phyloP scores from a whole-genome alignment of 2,113 vertebrate species.

The Sorex fumeus region DNA sequence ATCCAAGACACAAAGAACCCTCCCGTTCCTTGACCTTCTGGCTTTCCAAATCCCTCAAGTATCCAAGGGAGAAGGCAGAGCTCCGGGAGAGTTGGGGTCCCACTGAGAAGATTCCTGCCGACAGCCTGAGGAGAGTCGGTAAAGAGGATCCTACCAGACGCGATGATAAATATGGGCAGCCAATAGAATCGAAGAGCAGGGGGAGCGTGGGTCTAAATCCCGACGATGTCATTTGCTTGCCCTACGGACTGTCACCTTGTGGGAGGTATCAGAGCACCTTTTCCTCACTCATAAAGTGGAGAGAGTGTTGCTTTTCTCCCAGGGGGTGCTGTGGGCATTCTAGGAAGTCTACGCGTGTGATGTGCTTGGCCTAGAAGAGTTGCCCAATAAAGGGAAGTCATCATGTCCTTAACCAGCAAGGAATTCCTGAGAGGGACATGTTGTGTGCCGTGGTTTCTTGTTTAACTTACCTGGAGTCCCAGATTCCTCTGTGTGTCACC shows the following conservation, averaged over 20 bases:
- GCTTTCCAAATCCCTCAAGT: neutral
- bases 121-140: neutral
- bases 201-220: neutral
- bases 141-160: neutral
- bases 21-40: neutral
- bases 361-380: neutral
- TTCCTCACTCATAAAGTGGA: neutral
- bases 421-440: neutral
- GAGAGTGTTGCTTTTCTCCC: neutral
- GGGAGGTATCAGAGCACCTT: neutral
- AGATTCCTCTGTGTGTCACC: neutral
- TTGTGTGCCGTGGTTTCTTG: neutral
- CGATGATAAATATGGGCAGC: neutral
- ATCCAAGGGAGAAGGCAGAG: neutral
- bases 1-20: neutral
- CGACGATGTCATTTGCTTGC: neutral
- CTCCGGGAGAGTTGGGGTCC: neutral
- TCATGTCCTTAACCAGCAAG: accelerated
- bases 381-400: neutral
- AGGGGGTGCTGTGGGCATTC: neutral
- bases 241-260: accelerated
- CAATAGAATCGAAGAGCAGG: neutral
- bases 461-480: neutral
- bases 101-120: neutral
- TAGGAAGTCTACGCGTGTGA: neutral